Evolutionary conservation across 2,797 vertebrate genomes (phyloP).

Genomic region (Eidolon dupreanum): DNA sequence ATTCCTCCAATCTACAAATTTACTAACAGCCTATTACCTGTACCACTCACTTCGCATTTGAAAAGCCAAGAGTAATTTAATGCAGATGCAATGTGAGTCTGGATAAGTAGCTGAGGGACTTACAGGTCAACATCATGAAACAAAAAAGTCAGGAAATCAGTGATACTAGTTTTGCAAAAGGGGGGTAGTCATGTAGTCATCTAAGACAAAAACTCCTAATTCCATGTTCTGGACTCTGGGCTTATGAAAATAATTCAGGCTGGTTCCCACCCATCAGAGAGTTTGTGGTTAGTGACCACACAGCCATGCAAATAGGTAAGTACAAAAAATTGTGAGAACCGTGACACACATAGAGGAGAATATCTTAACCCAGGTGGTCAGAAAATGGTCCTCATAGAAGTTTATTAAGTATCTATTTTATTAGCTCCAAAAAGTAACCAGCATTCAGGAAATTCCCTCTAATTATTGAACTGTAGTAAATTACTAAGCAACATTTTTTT

Average conservation of each 20-base stretch:
- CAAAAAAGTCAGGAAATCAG: neutral
- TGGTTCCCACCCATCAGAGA: neutral
- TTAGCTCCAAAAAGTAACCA: neutral
- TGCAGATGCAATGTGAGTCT: neutral
- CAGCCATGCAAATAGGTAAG: neutral
- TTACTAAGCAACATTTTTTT: neutral
- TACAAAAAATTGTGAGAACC: neutral
- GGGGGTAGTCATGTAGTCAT: neutral
- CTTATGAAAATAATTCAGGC: conserved; percentile 23
- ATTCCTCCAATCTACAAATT: conserved; percentile 11
- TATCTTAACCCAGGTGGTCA: neutral
- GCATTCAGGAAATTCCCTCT: neutral
- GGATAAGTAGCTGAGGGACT: conserved; percentile 14
- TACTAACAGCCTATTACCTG: conserved; percentile 8
- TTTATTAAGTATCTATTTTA: conserved; percentile 28
- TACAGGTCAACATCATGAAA: neutral
- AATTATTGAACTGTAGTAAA: neutral
- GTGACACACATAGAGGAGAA: neutral
- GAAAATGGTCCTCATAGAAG: conserved; percentile 8
- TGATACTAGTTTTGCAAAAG: conserved; percentile 2
- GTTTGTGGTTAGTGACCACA: neutral
- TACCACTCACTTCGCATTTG: neutral
- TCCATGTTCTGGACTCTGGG: neutral
- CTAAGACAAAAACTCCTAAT: neutral
- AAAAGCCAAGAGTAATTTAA: conserved; percentile 33